Evolutionary conservation across 30 jellyfish, hydroid and myxozoan species (phyloP).

Genomic region (Catostylus mosaicus): DNA sequence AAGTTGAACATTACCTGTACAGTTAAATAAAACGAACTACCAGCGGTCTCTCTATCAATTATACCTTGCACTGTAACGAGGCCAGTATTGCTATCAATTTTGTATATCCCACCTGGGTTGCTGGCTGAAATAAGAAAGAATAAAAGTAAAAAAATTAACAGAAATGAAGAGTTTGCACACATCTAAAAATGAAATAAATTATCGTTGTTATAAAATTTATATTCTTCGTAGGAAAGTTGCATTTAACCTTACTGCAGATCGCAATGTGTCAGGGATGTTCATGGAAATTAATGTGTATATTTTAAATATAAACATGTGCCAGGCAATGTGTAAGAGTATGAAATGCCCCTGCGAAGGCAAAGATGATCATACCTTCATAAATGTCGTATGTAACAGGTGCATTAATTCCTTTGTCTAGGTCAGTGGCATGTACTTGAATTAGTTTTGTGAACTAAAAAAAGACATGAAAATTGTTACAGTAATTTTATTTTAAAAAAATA

Average conservation of each 20-base stretch:
- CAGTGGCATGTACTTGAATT: constrained; percentile 77
- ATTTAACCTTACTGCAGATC: no score
- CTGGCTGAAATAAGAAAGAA: constrained; percentile 32
- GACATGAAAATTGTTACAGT: background rate
- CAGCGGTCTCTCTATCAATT: constrained; percentile 56
- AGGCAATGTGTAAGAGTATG: no score
- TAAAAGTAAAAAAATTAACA: no score
- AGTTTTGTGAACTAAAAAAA: constrained; percentile 54
- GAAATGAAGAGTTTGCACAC: no score
- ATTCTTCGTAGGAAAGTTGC: no score
- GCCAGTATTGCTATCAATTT: constrained; percentile 58
- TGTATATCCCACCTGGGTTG: constrained; percentile 42
- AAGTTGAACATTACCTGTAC: constrained; percentile 34
- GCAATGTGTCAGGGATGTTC: no score
- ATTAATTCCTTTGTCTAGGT: constrained; percentile 81
- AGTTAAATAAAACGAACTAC: constrained; percentile 38
- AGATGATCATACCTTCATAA: constrained; percentile 34
- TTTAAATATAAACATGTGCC: no score
- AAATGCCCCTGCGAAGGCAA: no score
- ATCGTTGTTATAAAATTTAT: no score
- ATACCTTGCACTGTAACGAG: constrained; percentile 28
- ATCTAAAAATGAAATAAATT: no score
- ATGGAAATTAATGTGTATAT: no score
- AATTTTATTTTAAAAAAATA: background rate
- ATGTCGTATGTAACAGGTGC: constrained; percentile 71